phyloP scores from a whole-genome alignment of 2,888 invertebrate species.

The Parnassius glacialis region DNA sequence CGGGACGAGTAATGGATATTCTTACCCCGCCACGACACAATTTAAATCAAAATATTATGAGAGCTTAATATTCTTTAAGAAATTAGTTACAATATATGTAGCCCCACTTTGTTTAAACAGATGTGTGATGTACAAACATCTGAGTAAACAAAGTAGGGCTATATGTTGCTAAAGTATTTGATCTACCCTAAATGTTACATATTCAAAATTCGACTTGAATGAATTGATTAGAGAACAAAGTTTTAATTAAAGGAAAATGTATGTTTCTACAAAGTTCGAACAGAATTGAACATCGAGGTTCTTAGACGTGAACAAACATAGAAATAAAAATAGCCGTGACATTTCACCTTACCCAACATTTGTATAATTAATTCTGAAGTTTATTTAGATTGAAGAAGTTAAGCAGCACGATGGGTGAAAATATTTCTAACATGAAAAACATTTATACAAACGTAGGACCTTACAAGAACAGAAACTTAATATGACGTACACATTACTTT shows the following conservation, averaged over 20 bases:
- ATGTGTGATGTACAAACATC: too few relatives aligned
- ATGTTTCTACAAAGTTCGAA: constrained; percentile 14
- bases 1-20: too few relatives aligned
- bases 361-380: constrained; percentile 19
- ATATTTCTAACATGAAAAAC: constrained; percentile 30
- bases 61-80: too few relatives aligned
- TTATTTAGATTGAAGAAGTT: constrained; percentile 17
- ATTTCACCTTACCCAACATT: constrained; percentile 9
- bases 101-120: too few relatives aligned
- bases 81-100: too few relatives aligned
- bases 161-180: neutral
- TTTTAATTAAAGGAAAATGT: constrained; percentile 23
- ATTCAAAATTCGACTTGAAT: neutral
- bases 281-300: neutral
- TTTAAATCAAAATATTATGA: too few relatives aligned
- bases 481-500: constrained; percentile 40
- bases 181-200: neutral
- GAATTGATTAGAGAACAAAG: constrained; percentile 14
- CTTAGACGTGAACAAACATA: constrained; percentile 11
- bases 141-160: neutral
- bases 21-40: too few relatives aligned
- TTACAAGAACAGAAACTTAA: constrained; percentile 44
- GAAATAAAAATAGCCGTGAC: constrained; percentile 4
- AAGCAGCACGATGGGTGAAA: constrained; percentile 5
- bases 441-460: constrained; percentile 30